Evolutionary conservation across 1,140 invertebrate genomes (phyloP), one percentile per base, ranked within the genome.

Genomic region (Acromyrmex charruanus): DNA sequence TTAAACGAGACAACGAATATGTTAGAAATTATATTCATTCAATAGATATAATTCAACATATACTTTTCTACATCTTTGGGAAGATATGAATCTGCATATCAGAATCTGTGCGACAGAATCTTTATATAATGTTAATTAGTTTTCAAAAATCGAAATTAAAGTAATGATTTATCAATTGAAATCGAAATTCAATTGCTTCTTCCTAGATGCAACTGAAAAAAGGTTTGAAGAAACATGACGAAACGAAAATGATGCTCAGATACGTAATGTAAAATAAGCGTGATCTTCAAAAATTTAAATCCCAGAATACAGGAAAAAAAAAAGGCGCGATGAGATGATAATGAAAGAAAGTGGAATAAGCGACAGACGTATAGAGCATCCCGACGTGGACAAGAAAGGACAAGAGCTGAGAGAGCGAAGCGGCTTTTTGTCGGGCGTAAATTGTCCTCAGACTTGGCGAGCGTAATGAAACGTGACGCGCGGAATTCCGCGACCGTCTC

Each of bases 401-500:
- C 44, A 12, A 35, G 77, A 61, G 28, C 4, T 2, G 12, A 51
- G 14, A 35, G 6, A 77, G 61, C 14, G 58, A 9, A 31, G 14
- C 18, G 59, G 35, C 14, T 66, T 79, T 66, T 79, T 66, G 44
- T 25, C 53, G 65, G 7, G 14, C 63, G 72, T 74, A 82, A 82
- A 85, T 85, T 66, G 63, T 77, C 61, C 69, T 80, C 87, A 49
- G 28, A 28, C 51, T 31, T 9, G 2, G 81, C 49, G 86, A 69
- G 51, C 59, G 80, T 85, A 77, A 72, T 63, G 77, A 35, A 53
- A 81, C 79, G 31, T 51, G 72, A 61, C 74, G 84, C 68, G 63
- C 63, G 71, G 63, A 79, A 85, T 85, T 85, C 49, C 71, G 85
- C 65, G 53, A 55, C 49, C 25, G 75, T 86, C 84, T 66, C 61